Base-by-base conservation (phyloP, 2,888 invertebrate genomes). In the Cremastobaeus sp. region DNA sequence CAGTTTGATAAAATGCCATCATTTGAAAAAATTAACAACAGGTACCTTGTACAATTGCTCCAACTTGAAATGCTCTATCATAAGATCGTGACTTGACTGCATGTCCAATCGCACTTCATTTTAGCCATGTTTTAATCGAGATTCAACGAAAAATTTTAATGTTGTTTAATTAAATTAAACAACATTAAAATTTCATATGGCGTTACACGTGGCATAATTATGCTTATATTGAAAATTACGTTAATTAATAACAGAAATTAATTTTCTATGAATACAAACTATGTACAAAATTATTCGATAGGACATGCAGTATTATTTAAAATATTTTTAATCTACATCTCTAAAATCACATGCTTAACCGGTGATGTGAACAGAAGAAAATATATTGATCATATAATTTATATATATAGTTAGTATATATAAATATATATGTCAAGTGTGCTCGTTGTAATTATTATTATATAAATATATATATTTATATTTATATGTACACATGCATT, bases 241-340 rank as follows among this genome's bases (percentile, higher is more conserved):
- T 8, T 25, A 75, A 77, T 76, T 77, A 77, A 72, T 76, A 74
- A 52, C 25, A 60, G 37, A 68, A 75, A 68, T 74, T 85, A 69
- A 85, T 85, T 85, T 84, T 81, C 85, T 85, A 85, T 84, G 84
- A 86, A 85, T 85, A 85, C 80, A 78, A 85, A 80, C 85, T 87
- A 87, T 86, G 79, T 87, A 86, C 86, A 86, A 84, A 80, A n/a
- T n/a, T 84, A 79, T 79, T 84, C 81, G 86, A 86, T 78, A 71
- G 83, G 85, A 85, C 84, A 84, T 83, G 83, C 84, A 84, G 83
- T 76, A 75, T 78, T 34, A 68, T 66, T 66, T 15, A 57, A 62
- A 65, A 65, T 65, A 78, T 73, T 77, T 79, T 48, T 79, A 76
- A 76, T 78, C 79, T 73, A 71, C 79, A 54, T 52, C 39, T 80